Conservation (phyloP, 1,140 invertebrate species). For the Drosophila repletoides region DNA sequence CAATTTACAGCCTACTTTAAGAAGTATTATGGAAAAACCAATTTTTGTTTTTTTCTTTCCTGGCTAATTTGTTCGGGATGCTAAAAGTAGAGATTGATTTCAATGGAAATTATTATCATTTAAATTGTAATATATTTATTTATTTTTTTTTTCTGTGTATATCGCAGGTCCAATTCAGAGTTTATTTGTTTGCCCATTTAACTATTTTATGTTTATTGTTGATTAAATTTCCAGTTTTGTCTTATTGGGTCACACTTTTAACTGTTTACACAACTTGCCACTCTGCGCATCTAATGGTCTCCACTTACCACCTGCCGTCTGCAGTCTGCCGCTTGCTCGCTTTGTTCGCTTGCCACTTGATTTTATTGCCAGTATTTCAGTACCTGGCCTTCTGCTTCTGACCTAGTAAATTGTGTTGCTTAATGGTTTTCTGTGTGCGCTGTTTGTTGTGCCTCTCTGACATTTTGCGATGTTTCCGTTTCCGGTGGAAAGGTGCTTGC, state of each 20-base stretch:
- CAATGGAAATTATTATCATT: too few species aligned
- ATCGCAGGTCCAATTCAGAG: neutral
- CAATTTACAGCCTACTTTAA: too few species aligned
- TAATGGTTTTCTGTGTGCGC: constrained; percentile 58
- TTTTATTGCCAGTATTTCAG: constrained; percentile 68
- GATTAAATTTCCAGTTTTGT: constrained; percentile 63
- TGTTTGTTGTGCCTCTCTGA: constrained; percentile 66
- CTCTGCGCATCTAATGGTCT: constrained; percentile 12
- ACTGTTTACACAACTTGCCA: constrained; percentile 54
- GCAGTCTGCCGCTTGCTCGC: constrained; percentile 5
- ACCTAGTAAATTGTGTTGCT: constrained; percentile 65
- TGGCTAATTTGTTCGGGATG: too few species aligned
- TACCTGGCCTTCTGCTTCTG: constrained; percentile 28
- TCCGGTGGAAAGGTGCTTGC: constrained; percentile 52
- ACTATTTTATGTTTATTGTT: constrained; percentile 59
- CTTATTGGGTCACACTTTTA: constrained; percentile 65
- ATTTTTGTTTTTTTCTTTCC: too few species aligned
- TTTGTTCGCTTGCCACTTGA: constrained; percentile 29
- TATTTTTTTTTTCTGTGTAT: too few species aligned
- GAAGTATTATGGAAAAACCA: too few species aligned
- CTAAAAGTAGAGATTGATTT: too few species aligned
- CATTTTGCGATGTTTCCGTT: constrained; percentile 66
- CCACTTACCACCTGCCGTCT: constrained; percentile 7
- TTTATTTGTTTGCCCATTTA: constrained; percentile 49
- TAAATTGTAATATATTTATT: too few species aligned